These are phyloP conservation scores for Psittacula echo DNA, from an alignment of 2,797 vertebrate species.

Conservation along the genomic window DNA sequence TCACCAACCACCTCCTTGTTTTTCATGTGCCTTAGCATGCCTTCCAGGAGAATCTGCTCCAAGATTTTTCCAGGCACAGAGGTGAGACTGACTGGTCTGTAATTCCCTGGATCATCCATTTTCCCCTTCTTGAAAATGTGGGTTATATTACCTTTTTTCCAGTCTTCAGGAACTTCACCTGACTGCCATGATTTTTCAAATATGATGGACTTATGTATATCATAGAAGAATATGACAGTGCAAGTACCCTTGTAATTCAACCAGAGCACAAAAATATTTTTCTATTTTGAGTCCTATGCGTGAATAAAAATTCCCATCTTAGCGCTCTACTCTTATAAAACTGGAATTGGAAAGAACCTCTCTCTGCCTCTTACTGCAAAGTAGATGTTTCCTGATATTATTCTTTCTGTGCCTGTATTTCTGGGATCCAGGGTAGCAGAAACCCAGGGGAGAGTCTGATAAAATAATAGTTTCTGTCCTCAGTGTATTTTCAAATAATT, in stretches of 20 bases:
- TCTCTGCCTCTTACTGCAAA: not conserved
- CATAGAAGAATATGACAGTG: not conserved
- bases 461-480: conserved; percentile 33
- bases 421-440: conserved; percentile 6
- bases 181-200: too few species aligned
- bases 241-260: not conserved
- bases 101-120: too few species aligned
- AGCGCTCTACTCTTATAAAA: not conserved
- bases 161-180: too few species aligned
- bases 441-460: not conserved
- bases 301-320: not conserved
- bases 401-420: conserved; percentile 30
- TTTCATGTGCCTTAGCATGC: too few species aligned
- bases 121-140: too few species aligned
- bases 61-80: too few species aligned
- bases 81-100: too few species aligned
- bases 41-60: too few species aligned
- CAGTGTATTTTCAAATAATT: conserved; percentile 29
- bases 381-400: conserved; percentile 27
- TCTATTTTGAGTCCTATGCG: not conserved
- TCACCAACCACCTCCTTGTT: too few species aligned
- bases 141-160: too few species aligned
- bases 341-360: conserved; percentile 24
- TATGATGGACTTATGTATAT: not conserved
- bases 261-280: conserved; percentile 22